Conservation (phyloP, 2,113 vertebrate species). For the Odontesthes bonariensis region DNA sequence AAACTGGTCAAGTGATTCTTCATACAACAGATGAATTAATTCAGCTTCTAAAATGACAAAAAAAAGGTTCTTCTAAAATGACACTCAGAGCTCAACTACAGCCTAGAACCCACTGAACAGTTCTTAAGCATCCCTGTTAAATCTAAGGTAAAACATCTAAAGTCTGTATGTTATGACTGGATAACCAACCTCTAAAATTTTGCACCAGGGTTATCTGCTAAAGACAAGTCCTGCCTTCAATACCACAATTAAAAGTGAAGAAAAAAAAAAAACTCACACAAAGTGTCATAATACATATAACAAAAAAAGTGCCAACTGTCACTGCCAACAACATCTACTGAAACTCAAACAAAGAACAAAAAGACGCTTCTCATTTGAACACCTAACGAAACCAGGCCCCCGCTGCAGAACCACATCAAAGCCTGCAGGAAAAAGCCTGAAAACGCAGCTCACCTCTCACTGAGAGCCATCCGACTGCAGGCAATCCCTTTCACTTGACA, state of each 20-base stretch:
- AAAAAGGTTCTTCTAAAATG: neutral
- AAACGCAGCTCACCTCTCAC: slow-evolving; percentile 84
- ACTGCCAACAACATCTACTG: slow-evolving; percentile 23
- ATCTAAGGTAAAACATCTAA: too few relatives aligned
- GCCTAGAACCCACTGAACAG: slow-evolving; percentile 31
- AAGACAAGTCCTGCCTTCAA: slow-evolving; percentile 42
- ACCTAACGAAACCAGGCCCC: slow-evolving; percentile 57
- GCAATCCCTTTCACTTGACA: slow-evolving; percentile 90
- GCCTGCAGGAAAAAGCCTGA: slow-evolving; percentile 52
- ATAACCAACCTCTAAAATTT: slow-evolving; percentile 48
- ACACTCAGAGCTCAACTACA: slow-evolving; percentile 21
- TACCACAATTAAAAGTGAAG: slow-evolving; percentile 60
- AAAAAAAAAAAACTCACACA: slow-evolving; percentile 8
- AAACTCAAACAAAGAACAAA: slow-evolving; percentile 60
- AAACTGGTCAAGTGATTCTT: neutral
- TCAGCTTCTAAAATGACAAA: neutral
- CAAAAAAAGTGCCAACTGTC: slow-evolving; percentile 59
- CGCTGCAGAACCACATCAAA: slow-evolving; percentile 65
- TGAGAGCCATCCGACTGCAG: slow-evolving; percentile 86
- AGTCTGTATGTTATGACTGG: slow-evolving; percentile 37
- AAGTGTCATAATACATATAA: slow-evolving; percentile 39
- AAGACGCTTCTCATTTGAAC: slow-evolving; percentile 49
- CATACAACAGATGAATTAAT: neutral
- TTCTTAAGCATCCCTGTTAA: slow-evolving; percentile 37
- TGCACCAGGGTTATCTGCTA: slow-evolving; percentile 44